A percentile compares a stretch with the other conserved stretches of the same genome.
These are phyloP conservation scores for Rhynchotus rufescens DNA, from an alignment of 2,797 vertebrate genomes.

Conservation along the genomic window DNA sequence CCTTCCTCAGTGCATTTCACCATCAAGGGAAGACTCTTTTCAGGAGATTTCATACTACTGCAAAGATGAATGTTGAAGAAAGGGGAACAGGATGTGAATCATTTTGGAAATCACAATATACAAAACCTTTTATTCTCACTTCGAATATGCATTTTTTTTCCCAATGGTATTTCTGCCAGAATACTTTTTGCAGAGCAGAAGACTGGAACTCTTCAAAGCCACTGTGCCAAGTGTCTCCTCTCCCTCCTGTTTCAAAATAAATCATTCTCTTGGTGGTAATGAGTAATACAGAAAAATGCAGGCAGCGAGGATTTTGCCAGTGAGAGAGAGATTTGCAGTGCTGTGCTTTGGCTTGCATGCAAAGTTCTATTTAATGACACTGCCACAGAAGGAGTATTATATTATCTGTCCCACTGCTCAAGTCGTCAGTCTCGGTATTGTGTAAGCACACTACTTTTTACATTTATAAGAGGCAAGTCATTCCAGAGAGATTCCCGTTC, in stretches of 20 bases:
- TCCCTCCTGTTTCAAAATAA: constrained; percentile 65
- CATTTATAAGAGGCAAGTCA: constrained; percentile 19
- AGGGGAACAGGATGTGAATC: not conserved
- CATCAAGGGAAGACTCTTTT: not conserved
- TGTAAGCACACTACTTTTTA: constrained; percentile 58
- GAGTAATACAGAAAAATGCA: constrained; percentile 68
- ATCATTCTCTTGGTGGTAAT: constrained; percentile 64
- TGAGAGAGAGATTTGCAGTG: constrained; percentile 40
- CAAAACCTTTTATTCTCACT: not conserved
- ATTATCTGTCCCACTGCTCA: constrained; percentile 63
- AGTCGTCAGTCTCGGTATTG: constrained; percentile 36
- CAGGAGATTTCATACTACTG: not conserved
- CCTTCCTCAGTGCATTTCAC: not conserved
- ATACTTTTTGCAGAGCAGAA: constrained; percentile 54
- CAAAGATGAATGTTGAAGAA: not conserved
- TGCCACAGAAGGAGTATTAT: constrained; percentile 73
- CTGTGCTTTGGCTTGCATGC: constrained; percentile 64
- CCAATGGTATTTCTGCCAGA: constrained; percentile 41
- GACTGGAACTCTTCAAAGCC: constrained; percentile 46
- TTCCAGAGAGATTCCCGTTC: constrained; percentile 64
- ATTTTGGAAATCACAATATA: not conserved
- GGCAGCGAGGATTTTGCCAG: constrained; percentile 48
- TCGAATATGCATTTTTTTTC: not conserved
- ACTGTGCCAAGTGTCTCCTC: constrained; percentile 24
- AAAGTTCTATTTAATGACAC: constrained; percentile 71